phyloP scores from a whole-genome alignment of 2,113 vertebrate species.

The Sorex fumeus region DNA sequence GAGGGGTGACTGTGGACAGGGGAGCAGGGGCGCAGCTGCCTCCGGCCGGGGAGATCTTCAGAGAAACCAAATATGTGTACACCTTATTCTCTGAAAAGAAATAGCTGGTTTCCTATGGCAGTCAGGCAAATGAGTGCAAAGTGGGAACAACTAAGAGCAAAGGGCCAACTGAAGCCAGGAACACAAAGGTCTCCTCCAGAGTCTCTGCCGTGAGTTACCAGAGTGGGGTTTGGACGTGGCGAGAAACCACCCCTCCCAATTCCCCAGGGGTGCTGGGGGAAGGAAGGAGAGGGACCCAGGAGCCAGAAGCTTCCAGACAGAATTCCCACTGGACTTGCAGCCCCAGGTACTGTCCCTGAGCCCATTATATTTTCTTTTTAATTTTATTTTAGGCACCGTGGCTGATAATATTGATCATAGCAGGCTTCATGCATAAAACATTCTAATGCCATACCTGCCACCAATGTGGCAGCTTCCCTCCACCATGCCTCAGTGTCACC shows the following conservation, averaged over 20 bases:
- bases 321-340: background rate
- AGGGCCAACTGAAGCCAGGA: fast-evolving
- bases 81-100: background rate
- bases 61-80: no score
- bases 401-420: no score
- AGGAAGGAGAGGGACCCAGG: background rate
- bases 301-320: background rate
- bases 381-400: background rate
- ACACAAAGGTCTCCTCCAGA: fast-evolving
- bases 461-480: no score
- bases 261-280: background rate
- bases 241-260: no score
- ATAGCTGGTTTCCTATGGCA: background rate
- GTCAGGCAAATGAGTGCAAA: fast-evolving
- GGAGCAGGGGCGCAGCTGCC: background rate
- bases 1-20: background rate
- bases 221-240: background rate
- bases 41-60: background rate
- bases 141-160: background rate
- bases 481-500: no score
- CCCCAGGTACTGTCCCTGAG: background rate
- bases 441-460: no score
- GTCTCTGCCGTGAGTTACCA: background rate
- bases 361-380: background rate
- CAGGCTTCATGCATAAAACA: no score